Evolutionary conservation across 2,888 invertebrate genomes (phyloP).

Genomic region (Belgica antarctica): DNA sequence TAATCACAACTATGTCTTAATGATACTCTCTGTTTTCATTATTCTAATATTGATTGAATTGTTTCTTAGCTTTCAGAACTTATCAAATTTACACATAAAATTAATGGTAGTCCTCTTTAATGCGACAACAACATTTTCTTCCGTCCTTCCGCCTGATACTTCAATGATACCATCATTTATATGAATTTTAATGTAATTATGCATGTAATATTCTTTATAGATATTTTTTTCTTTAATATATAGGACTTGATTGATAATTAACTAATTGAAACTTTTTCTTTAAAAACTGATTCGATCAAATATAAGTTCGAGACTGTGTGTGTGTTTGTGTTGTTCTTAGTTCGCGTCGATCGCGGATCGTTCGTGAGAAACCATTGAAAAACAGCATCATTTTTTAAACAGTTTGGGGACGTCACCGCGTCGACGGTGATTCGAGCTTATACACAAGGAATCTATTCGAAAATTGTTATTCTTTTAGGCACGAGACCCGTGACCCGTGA

Average conservation of each 20-base stretch:
- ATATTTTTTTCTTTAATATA: conserved; percentile 36
- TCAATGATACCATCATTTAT: conserved; percentile 23
- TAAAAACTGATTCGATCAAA: neutral
- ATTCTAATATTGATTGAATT: conserved; percentile 37
- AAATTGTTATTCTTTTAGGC: no score
- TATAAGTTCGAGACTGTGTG: no score
- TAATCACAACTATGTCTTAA: conserved; percentile 43
- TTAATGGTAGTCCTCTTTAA: conserved; percentile 40
- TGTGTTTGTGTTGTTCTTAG: conserved; percentile 7
- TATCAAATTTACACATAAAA: conserved; percentile 39
- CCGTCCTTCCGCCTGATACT: conserved; percentile 32
- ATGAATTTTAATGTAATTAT: conserved; percentile 41
- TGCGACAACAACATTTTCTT: conserved; percentile 41
- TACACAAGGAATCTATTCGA: no score
- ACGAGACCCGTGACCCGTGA: no score
- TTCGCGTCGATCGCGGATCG: neutral
- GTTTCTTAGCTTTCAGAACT: conserved; percentile 37
- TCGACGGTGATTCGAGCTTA: neutral
- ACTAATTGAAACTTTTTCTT: conserved; percentile 34
- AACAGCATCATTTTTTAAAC: conserved; percentile 40
- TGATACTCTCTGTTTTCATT: conserved; percentile 32
- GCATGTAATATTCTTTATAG: conserved; percentile 35
- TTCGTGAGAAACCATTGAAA: conserved; percentile 2
- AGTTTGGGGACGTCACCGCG: neutral
- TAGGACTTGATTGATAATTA: conserved; percentile 42